A percentile compares a stretch with the other conserved stretches of the same genome.
Evolutionary conservation across 2,888 invertebrate species (phyloP).

Genomic region (Augochlorella aurata): DNA sequence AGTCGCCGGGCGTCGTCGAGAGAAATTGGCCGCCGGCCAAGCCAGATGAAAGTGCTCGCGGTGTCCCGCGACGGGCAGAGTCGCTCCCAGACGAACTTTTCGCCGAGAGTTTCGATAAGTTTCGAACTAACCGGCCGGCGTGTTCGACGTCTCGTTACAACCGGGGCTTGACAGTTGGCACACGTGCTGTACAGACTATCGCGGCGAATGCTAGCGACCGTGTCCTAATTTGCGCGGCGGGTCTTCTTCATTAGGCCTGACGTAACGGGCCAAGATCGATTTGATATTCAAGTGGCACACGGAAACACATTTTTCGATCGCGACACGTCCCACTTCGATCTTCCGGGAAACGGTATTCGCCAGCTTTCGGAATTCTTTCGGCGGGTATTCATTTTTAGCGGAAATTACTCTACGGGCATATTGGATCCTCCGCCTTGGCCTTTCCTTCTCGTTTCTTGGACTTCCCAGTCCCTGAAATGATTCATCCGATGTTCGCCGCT

Average conservation of each 20-base stretch:
- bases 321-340: conserved; percentile 18
- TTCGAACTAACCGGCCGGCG: neutral
- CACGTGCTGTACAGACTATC: neutral
- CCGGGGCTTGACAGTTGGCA: neutral
- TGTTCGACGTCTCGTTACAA: neutral
- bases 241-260: neutral
- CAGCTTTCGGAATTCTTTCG: neutral
- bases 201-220: neutral
- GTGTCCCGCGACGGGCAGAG: neutral
- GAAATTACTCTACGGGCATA: neutral
- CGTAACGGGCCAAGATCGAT: conserved; percentile 18
- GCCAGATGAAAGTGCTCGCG: conserved; percentile 51
- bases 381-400: neutral
- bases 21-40: conserved; percentile 61
- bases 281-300: conserved; percentile 20
- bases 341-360: conserved; percentile 7
- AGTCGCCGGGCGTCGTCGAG: conserved; percentile 37
- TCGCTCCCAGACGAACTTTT: neutral
- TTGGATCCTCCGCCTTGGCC: no score
- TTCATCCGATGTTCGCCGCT: no score
- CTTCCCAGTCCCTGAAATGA: no score
- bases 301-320: conserved; percentile 27
- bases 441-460: no score
- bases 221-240: neutral
- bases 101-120: neutral